Evolutionary conservation across 2,113 vertebrate genomes (phyloP).

Genomic region (Tursiops truncatus): DNA sequence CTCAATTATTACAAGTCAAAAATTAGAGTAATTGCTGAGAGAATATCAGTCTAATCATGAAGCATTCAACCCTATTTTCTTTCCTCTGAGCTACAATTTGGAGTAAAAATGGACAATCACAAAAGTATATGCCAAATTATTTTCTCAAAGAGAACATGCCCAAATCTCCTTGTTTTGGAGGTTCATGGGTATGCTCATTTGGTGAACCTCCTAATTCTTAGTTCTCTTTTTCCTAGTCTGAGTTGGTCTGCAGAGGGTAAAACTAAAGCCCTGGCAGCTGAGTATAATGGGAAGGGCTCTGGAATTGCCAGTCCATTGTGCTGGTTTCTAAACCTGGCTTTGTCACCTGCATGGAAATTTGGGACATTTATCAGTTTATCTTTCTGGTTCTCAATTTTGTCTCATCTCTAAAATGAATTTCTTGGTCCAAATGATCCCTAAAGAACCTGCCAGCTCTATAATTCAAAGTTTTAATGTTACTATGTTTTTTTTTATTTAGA

Average conservation of each 20-base stretch:
- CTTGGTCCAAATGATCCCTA: conserved; percentile 27
- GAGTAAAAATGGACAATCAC: not conserved
- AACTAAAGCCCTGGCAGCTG: not conserved
- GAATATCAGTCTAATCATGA: not conserved
- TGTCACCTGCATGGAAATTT: not conserved
- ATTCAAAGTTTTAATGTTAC: conserved; percentile 27
- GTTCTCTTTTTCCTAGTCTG: not conserved
- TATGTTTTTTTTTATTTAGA: conserved; percentile 13
- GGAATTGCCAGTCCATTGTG: not conserved
- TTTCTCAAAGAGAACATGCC: not conserved
- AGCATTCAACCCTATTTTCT: not conserved
- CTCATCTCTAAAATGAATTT: conserved; percentile 22
- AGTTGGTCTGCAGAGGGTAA: not conserved
- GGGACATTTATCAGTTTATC: not conserved
- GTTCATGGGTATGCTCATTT: not conserved
- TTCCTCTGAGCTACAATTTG: not conserved
- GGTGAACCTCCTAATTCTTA: not conserved
- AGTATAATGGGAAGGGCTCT: not conserved
- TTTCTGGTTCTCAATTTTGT: conserved; percentile 23
- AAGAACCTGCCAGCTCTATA: not conserved
- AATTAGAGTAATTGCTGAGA: not conserved
- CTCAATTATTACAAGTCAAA: not conserved
- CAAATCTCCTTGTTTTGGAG: not conserved
- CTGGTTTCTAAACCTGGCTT: not conserved
- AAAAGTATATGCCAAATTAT: not conserved